phyloP scores from a whole-genome alignment of 2,888 invertebrate species.

The Formica aserva region DNA sequence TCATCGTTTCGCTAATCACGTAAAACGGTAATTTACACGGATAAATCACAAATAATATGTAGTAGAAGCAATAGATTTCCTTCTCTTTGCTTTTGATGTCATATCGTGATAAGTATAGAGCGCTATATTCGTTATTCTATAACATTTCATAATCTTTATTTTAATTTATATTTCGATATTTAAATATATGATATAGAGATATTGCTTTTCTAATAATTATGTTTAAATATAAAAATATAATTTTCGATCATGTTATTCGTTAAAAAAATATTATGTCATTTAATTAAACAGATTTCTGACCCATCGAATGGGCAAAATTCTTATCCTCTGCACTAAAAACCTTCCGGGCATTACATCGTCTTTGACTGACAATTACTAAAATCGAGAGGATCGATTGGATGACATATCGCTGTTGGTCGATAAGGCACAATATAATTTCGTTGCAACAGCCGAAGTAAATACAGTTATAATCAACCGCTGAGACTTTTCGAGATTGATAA shows the following conservation, averaged over 20 bases:
- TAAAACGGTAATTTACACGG: background rate
- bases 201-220: background rate
- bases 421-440: constrained; percentile 66
- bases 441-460: constrained; percentile 57
- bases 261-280: background rate
- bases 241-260: background rate
- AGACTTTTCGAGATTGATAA: constrained; percentile 62
- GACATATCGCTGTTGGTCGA: constrained; percentile 69
- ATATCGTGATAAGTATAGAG: background rate
- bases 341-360: constrained; percentile 12
- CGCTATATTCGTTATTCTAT: background rate
- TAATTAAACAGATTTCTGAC: background rate
- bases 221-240: background rate
- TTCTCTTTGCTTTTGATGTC: background rate
- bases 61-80: background rate
- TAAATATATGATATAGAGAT: background rate
- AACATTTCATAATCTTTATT: background rate
- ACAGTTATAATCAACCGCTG: constrained; percentile 66
- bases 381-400: constrained; percentile 60
- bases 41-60: constrained; percentile 18
- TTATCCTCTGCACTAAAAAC: constrained; percentile 16
- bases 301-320: background rate
- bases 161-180: background rate
- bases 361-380: constrained; percentile 49
- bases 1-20: background rate